Base-by-base conservation (phyloP, 2,113 vertebrate genomes). In the Donacobius atricapilla region DNA sequence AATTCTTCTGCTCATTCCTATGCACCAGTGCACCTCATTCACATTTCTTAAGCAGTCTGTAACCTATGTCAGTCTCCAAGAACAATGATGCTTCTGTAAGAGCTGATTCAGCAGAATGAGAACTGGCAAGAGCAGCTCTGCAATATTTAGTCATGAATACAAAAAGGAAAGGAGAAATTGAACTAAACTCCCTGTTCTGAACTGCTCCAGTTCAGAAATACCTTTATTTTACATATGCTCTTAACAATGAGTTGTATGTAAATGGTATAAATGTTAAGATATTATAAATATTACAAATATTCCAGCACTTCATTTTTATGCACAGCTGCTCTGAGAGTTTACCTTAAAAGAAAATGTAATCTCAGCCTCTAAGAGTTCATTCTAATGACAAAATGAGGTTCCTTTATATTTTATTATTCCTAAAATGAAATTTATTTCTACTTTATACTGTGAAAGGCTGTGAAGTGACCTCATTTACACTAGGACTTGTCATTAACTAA, bases 21-120 rank as follows among this genome's bases (percentile, higher is more conserved):
- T 83, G 72, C 87, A 83, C 20, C 71, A 88, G 30, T 66, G 47
- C 66, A 95, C 56, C 54, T 78, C 86, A 92, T 81, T 91, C 87
- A 80, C 75, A 86, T 90, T 94, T 93, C 73, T 86, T 88, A 95
- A 88, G 85, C 28, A 77, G 51, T 47, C 54, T 73, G 44, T 78
- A 94, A 94, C 92, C 75, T 95, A 22, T 95, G 92, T 92, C 87
- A 86, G 45, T 58, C 87, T 95, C 58, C 58, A 93, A 88, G 94
- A 96, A 90, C 58, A 88, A 87, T 51, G 70, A 80, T 88, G 51
- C 39, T 86, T 80, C 79, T 57, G 5, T 50, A 80, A 69, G 45
- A 93, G 87, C 91, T 96, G 95, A 96, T 80, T 93, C 90, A 93
- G 90, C 87, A 73, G 72, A 94, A 93, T 10, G 15, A 85, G 33